Base-by-base conservation (phyloP, 2,797 vertebrate species). In the Chaetophractus vellerosus region DNA sequence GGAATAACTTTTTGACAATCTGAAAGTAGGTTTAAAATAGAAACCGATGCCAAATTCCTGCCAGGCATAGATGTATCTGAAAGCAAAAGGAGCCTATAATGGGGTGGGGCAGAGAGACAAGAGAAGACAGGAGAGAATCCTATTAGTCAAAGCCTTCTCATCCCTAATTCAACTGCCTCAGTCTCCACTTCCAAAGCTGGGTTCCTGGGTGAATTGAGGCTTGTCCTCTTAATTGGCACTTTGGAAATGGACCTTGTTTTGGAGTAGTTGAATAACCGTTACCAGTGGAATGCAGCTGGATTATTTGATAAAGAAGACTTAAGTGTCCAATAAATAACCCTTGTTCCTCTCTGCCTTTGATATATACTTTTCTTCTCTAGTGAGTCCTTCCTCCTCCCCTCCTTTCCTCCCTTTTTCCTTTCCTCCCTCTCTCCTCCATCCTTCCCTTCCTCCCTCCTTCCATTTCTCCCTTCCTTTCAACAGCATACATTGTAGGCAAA, bases 21-120 rank as follows among this genome's bases (percentile, higher is more conserved):
- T 91, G 45, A 69, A 93, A 84, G 4, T 23, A 2, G 24, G 26
- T n/a, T 94, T 94, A 52, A 61, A 94, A 78, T 61, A 68, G 74
- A 26, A 66, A 19, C 48, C 33, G 52, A 72, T 28, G n/a, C 4
- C 6, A 38, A 50, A 48, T 4, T 87, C 28, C 31, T 15, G 11
- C 36, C 9, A 31, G 3, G 0, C 11, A 2, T 1, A 59, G 59
- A 50, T 48, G 36, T 33, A 12, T 15, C 15, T 52, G 50, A 33
- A 10, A 50, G 18, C 6, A 21, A 33, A 66, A 71, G 38, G 33
- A 31, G 48, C 0, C 6, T 57, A 0, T 6, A 19, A 2, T 4
- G 57, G 7, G 6, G 23, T 21, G 9, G 8, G 15, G 2, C 31
- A 38, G 19, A 45, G 28, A 26, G 31, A 38, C 11, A 10, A 12